Percentiles rank a stretch among this genome's conserved stretches.
phyloP scores from a whole-genome alignment of 2,113 vertebrate species.

The Paraplagusia blochii region DNA sequence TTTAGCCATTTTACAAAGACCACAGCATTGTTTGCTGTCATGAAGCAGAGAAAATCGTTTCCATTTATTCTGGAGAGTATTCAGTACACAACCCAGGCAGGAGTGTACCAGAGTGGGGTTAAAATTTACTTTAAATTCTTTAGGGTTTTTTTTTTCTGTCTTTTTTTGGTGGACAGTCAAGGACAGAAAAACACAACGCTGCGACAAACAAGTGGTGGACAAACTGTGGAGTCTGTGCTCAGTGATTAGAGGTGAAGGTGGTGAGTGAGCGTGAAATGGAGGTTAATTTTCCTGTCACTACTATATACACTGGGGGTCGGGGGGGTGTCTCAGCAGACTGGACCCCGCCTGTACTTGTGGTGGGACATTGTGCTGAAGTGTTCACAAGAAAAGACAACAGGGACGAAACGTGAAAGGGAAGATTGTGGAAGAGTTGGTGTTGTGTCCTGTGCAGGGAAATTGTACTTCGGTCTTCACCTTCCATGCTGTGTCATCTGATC shows the following conservation, averaged over 20 bases:
- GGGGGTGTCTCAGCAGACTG: constrained; percentile 34
- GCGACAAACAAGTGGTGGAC: constrained; percentile 16
- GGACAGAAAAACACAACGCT: not conserved
- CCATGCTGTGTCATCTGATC: too few species aligned
- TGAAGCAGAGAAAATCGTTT: constrained; percentile 28
- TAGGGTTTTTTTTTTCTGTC: not conserved
- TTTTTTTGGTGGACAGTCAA: constrained; percentile 9
- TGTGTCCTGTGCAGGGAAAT: constrained; percentile 43
- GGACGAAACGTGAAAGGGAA: constrained; percentile 28
- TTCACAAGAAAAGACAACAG: constrained; percentile 37
- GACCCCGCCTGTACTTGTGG: constrained; percentile 18
- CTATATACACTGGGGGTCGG: constrained; percentile 33
- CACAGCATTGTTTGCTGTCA: constrained; percentile 52
- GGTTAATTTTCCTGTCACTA: constrained; percentile 50
- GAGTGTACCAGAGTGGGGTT: constrained; percentile 14
- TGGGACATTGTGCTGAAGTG: constrained; percentile 24
- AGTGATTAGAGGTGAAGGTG: constrained; percentile 47
- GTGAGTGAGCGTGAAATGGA: constrained; percentile 46
- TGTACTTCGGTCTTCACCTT: constrained; percentile 24
- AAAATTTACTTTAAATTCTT: constrained; percentile 27
- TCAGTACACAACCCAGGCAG: not conserved
- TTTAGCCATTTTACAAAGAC: constrained; percentile 64
- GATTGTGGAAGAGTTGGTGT: constrained; percentile 27
- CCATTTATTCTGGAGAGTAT: constrained; percentile 23
- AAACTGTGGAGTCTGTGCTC: constrained; percentile 33